These are phyloP conservation scores for Microtus oregoni DNA, from an alignment of 2,113 vertebrate genomes.

Conservation along the genomic window DNA sequence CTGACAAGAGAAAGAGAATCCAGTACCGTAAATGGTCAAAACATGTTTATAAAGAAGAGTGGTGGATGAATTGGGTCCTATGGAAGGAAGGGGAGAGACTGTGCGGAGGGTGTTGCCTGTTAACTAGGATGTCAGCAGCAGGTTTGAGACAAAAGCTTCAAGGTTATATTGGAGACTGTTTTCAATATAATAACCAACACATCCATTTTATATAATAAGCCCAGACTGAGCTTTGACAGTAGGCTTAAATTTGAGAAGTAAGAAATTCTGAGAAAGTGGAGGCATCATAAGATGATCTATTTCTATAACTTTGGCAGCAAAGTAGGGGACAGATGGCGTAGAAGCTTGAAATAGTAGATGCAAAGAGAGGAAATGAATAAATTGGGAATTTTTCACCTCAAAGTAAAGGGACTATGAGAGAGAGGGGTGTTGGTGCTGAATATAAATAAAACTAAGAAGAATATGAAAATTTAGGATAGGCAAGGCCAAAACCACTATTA, in stretches of 20 bases:
- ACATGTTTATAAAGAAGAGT: neutral
- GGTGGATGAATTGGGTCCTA: neutral
- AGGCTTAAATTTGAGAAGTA: conserved; percentile 1
- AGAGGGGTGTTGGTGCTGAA: neutral
- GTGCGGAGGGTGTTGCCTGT: neutral
- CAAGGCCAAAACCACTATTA: neutral
- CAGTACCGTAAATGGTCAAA: neutral
- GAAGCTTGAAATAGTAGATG: conserved; percentile 63
- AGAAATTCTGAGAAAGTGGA: conserved; percentile 61
- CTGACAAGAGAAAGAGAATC: neutral
- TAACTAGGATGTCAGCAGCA: neutral
- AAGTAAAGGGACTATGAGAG: conserved; percentile 8
- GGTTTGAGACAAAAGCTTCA: neutral
- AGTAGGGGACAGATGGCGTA: conserved; percentile 51
- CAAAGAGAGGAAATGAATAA: conserved; percentile 57
- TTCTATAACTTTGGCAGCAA: conserved; percentile 58
- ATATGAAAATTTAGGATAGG: neutral
- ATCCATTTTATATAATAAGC: neutral
- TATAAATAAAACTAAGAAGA: conserved; percentile 24
- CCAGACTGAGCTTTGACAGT: neutral
- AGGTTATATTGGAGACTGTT: neutral
- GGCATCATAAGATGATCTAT: conserved; percentile 8
- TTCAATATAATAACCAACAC: neutral
- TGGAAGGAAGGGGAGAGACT: too few species aligned
- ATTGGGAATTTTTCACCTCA: neutral